A percentile compares a stretch with the other conserved stretches of the same genome.
phyloP scores from a whole-genome alignment of 2,113 vertebrate species.

The Coptodon bakossiorum region DNA sequence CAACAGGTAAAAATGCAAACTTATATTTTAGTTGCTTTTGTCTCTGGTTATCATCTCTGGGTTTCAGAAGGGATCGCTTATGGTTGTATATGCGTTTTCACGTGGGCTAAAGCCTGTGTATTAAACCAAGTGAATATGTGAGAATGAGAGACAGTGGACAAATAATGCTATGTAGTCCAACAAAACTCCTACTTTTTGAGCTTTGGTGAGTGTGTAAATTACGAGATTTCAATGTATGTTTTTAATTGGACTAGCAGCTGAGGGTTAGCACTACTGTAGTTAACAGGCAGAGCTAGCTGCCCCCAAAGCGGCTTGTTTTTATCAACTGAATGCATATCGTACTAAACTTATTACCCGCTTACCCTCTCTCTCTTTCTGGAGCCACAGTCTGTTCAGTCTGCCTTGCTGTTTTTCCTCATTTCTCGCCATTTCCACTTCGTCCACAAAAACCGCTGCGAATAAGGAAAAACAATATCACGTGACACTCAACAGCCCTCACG shows the following conservation, averaged over 20 bases:
- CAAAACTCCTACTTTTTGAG: background rate
- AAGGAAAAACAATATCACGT: constrained; percentile 35
- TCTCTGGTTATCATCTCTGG: accelerated
- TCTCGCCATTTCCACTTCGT: constrained; percentile 61
- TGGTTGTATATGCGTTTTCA: background rate
- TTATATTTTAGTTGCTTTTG: background rate
- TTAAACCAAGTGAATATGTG: background rate
- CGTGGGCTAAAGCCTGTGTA: background rate
- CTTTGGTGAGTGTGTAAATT: background rate
- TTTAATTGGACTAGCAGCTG: background rate
- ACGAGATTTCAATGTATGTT: accelerated
- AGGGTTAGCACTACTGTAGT: background rate
- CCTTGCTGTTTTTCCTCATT: constrained; percentile 79
- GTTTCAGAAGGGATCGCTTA: background rate
- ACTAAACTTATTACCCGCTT: accelerated
- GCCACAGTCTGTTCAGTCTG: constrained; percentile 74
- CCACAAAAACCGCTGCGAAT: accelerated
- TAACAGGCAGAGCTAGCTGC: background rate
- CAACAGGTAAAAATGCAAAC: background rate
- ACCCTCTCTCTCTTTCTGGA: constrained; percentile 75
- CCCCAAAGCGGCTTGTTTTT: background rate
- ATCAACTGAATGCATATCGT: background rate
- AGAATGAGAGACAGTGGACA: background rate
- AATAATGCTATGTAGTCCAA: background rate
- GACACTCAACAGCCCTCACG: background rate